Evolutionary conservation across 2,888 invertebrate genomes (phyloP), one percentile per base, ranked within the genome.

Genomic region (Chaitophorus viminalis): DNA sequence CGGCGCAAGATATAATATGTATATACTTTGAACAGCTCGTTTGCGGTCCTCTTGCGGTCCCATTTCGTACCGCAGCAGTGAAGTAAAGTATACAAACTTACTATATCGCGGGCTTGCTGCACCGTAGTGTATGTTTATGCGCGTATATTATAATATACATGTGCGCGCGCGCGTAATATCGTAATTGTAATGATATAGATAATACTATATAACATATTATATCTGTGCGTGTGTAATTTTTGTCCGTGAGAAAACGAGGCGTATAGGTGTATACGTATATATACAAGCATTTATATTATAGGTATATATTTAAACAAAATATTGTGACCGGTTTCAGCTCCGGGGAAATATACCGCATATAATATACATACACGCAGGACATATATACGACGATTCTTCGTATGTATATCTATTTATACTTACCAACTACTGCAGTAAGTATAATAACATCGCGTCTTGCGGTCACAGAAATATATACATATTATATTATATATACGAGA

Each of bases 181-280:
- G 75, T 84, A 84, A 76, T 72, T 70, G 70, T 74, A 72, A 72
- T 33, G 17, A 75, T 83, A 83, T 39, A 29, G 54, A n/a, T n/a
- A 39, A 1, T n/a, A n/a, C n/a, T n/a, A n/a, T n/a, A n/a, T n/a
- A n/a, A 21, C 31, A 18, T 39, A 75, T 14, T 14, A 46, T 76
- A 33, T 46, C 31, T 76, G 8, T 21, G 11, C 14, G 33, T 31
- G 39, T 17, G 74, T 87, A 87, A 81, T 87, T 87, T 87, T 81
- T 81, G 18, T 87, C 33, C 87, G 87, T 87, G 87, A 87, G 87
- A 87, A 87, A 81, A 81, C 87, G 29, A 81, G 74, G 79, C 87
- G 87, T 87, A 79, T 39, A 65, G 1, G 17, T 29, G 36, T 21
- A 36, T 54, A 8, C 25, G 9, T 60, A 36, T 65, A 84, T 0